Percentiles rank a stretch among this genome's conserved stretches.
Conservation (phyloP, 30 jellyfish, hydroid and myxozoan species). For the Aurelia aurita region DNA sequence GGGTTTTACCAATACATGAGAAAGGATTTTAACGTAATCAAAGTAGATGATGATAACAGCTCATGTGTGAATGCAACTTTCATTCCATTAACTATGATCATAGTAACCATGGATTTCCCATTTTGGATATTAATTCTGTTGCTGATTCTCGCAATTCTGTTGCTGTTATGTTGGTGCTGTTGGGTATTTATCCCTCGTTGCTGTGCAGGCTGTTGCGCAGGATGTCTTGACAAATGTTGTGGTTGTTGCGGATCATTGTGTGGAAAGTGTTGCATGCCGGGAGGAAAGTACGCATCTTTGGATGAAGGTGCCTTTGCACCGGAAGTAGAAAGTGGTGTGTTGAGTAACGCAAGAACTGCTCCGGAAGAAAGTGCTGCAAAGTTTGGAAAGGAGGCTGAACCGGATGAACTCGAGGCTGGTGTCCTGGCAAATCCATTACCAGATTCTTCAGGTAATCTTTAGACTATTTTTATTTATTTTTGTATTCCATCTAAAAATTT, state of each 20-base stretch:
- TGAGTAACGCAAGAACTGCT: conserved; percentile 57
- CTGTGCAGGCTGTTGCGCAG: conserved; percentile 64
- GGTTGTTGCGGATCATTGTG: conserved; percentile 59
- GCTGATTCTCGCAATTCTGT: conserved; percentile 53
- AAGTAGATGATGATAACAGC: conserved; percentile 32
- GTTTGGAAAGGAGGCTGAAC: conserved; percentile 45
- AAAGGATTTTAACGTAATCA: conserved; percentile 36
- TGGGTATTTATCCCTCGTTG: conserved; percentile 78
- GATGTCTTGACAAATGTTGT: conserved; percentile 56
- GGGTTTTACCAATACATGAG: conserved; percentile 28
- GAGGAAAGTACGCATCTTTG: conserved; percentile 72
- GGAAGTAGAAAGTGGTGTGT: conserved; percentile 58
- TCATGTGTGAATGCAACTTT: conserved; percentile 17
- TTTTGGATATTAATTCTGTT: conserved; percentile 69
- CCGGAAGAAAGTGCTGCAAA: conserved; percentile 19
- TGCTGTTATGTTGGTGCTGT: conserved; percentile 66
- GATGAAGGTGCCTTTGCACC: conserved; percentile 45
- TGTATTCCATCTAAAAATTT: too few relatives aligned
- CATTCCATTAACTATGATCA: conserved; percentile 30
- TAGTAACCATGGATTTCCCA: conserved; percentile 30
- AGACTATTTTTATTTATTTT: too few relatives aligned
- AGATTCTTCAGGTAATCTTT: conserved; percentile 18
- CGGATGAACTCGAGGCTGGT: conserved; percentile 8
- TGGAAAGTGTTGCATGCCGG: conserved; percentile 77
- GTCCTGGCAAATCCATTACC: conserved; percentile 2